Percentiles rank a stretch among this genome's conserved stretches.
Conservation (phyloP, 2,888 invertebrate genomes). For the Trichopoda pennipes region DNA sequence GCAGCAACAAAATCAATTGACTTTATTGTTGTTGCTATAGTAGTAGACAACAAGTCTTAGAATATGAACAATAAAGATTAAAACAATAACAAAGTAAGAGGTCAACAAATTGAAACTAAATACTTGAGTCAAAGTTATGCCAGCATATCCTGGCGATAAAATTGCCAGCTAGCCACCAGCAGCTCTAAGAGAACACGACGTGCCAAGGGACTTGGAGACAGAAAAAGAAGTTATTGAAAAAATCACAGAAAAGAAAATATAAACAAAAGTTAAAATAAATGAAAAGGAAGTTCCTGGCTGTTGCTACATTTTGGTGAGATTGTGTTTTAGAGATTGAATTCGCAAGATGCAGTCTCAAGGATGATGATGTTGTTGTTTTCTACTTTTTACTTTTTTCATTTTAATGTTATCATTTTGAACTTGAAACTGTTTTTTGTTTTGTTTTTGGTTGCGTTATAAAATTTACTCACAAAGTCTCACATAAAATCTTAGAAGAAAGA, state of each 20-base stretch:
- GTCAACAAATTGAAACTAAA: slow-evolving; percentile 80
- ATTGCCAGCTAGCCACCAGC: slow-evolving; percentile 10
- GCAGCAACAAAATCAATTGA: slow-evolving; percentile 48
- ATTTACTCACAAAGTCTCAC: slow-evolving; percentile 3
- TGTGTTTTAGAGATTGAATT: slow-evolving; percentile 60
- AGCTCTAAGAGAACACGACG: background rate
- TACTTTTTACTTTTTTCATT: slow-evolving; percentile 49
- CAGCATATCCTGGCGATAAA: slow-evolving; percentile 64
- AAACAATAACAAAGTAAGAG: slow-evolving; percentile 55
- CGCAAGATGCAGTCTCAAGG: slow-evolving; percentile 48
- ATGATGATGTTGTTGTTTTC: slow-evolving; percentile 37
- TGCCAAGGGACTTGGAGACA: slow-evolving; percentile 7
- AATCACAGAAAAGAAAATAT: slow-evolving; percentile 22
- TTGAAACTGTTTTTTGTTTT: slow-evolving; percentile 16
- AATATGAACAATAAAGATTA: slow-evolving; percentile 15
- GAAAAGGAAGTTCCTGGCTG: slow-evolving; percentile 66
- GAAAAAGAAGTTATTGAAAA: slow-evolving; percentile 34
- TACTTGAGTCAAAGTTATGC: slow-evolving; percentile 74
- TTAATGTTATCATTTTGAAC: slow-evolving; percentile 32
- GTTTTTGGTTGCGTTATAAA: slow-evolving; percentile 15
- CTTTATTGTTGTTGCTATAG: slow-evolving; percentile 7
- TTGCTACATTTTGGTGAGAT: slow-evolving; percentile 54
- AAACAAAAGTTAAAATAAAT: slow-evolving; percentile 35
- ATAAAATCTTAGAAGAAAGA: too few species aligned
- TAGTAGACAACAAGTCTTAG: background rate